phyloP scores from a whole-genome alignment of 2,797 vertebrate species.

The Manis crassicaudata region DNA sequence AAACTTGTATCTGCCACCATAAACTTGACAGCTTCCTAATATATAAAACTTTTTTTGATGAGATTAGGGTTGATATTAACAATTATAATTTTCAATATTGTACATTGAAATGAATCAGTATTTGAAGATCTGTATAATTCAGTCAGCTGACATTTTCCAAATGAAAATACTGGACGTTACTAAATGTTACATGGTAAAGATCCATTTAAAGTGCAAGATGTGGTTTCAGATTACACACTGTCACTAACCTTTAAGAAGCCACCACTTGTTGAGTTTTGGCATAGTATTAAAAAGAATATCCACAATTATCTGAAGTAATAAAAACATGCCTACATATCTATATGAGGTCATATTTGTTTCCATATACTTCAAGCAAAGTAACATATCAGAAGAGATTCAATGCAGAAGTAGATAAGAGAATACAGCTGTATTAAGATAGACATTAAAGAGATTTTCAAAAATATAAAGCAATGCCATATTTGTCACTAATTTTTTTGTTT shows the following conservation, averaged over 20 bases:
- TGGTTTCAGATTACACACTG: conserved; percentile 20
- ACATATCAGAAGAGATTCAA: background rate
- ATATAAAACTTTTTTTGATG: conserved; percentile 28
- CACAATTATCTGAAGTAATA: background rate
- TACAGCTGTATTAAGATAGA: background rate
- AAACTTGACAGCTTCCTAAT: background rate
- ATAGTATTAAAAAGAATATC: background rate
- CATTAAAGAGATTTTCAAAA: conserved; percentile 28
- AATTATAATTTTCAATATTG: background rate
- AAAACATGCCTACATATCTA: background rate
- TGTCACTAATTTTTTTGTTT: background rate
- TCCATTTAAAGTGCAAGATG: background rate
- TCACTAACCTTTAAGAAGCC: background rate
- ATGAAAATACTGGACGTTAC: background rate
- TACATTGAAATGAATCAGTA: background rate
- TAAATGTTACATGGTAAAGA: background rate
- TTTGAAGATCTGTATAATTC: conserved; percentile 27
- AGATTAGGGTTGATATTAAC: conserved; percentile 1
- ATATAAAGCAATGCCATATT: background rate
- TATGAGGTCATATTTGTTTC: background rate
- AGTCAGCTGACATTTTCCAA: background rate
- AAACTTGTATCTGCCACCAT: conserved; percentile 20
- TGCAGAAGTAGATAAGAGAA: conserved; percentile 14
- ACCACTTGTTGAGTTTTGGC: conserved; percentile 21
- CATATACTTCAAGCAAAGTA: conserved; percentile 17